Conservation (phyloP, 2,113 vertebrate genomes). For the Procavia capensis region DNA sequence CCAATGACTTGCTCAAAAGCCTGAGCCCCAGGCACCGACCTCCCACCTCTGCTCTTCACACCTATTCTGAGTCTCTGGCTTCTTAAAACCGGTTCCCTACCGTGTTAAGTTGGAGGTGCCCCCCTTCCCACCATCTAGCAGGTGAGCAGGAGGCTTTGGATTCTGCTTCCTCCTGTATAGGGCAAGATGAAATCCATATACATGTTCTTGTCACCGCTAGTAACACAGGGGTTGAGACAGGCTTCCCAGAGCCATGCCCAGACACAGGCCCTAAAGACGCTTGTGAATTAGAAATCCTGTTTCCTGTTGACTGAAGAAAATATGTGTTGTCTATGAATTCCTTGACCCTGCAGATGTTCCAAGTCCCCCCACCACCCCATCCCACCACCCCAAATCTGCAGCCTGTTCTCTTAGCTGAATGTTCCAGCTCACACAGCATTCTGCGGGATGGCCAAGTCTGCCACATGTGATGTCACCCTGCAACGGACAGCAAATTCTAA, state of each 20-base stretch:
- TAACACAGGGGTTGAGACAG: too few relatives aligned
- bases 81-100: neutral
- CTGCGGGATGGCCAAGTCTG: neutral
- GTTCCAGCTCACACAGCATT: neutral
- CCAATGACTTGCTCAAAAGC: neutral
- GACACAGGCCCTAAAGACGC: neutral
- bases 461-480: neutral
- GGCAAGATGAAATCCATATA: neutral
- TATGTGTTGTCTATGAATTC: neutral
- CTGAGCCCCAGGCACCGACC: neutral
- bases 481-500: neutral
- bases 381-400: neutral
- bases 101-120: neutral
- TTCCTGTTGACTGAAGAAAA: neutral
- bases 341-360: neutral
- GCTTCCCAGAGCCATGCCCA: neutral
- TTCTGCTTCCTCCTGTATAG: neutral
- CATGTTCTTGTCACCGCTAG: neutral
- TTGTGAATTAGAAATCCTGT: neutral
- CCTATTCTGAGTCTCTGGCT: neutral
- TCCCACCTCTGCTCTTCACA: neutral
- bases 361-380: neutral
- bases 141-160: neutral
- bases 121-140: neutral
- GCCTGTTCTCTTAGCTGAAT: neutral